A percentile compares a stretch with the other conserved stretches of the same genome.
Evolutionary conservation across 2,113 vertebrate species (phyloP).

Genomic region (Nettapus auritus): DNA sequence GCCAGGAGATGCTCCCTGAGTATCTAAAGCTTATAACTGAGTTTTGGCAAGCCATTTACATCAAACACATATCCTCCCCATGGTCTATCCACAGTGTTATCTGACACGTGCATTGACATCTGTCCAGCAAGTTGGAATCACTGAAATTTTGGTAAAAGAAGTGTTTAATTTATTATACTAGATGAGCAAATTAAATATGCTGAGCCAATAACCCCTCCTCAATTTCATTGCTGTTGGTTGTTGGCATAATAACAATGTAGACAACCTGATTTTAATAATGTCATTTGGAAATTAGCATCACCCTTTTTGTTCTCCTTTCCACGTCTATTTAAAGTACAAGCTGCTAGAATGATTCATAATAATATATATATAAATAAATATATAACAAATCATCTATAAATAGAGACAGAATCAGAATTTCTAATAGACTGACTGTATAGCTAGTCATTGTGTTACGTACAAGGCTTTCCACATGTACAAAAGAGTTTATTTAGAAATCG

Average conservation of each 20-base stretch:
- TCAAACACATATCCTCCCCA: not conserved
- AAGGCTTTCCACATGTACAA: not conserved
- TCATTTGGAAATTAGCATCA: not conserved
- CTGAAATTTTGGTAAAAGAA: slow-evolving; percentile 20
- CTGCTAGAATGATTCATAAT: not conserved
- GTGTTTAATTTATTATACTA: not conserved
- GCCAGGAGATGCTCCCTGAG: not conserved
- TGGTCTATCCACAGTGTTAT: not conserved
- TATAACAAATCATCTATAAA: not conserved
- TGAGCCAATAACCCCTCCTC: not conserved
- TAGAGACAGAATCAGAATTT: not conserved
- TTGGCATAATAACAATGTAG: not conserved
- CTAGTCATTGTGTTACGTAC: not conserved
- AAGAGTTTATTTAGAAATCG: not conserved
- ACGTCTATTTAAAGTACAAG: not conserved
- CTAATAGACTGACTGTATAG: not conserved
- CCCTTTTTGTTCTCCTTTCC: not conserved
- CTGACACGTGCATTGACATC: not conserved
- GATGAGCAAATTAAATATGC: not conserved
- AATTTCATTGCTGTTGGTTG: not conserved
- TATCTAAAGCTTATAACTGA: slow-evolving; percentile 10
- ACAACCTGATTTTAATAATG: not conserved
- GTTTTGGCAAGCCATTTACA: not conserved
- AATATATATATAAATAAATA: not conserved
- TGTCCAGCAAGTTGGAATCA: slow-evolving; percentile 15